phyloP scores from a whole-genome alignment of 2,113 vertebrate species.

The Malurus melanocephalus region DNA sequence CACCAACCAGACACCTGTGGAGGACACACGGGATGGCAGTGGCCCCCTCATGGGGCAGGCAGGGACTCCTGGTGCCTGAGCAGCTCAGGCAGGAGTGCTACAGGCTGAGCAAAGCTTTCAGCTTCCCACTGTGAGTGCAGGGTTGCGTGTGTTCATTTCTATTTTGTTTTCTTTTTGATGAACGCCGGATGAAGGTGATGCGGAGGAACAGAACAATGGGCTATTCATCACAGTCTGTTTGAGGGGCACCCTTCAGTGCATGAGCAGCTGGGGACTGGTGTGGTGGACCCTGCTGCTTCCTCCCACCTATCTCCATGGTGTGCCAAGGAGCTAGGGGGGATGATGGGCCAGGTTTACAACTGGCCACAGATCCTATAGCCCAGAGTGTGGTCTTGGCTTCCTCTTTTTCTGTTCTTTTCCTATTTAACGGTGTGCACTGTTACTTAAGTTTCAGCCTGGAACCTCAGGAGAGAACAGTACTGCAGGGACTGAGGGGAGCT shows the following conservation, averaged over 20 bases:
- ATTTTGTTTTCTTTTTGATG: conserved; percentile 58
- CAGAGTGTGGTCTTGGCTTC: not conserved
- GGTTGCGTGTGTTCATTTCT: conserved; percentile 51
- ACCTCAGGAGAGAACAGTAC: conserved; percentile 20
- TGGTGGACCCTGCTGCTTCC: not conserved
- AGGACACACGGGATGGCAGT: conserved; percentile 62
- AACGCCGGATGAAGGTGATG: conserved; percentile 37
- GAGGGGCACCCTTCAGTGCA: not conserved
- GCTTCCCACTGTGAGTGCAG: conserved; percentile 25
- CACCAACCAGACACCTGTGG: conserved; percentile 74
- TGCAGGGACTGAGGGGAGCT: conserved; percentile 36
- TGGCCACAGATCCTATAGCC: not conserved
- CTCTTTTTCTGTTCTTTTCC: conserved; percentile 12
- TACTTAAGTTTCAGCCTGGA: conserved; percentile 56
- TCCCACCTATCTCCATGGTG: conserved; percentile 3
- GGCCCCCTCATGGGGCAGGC: conserved; percentile 84
- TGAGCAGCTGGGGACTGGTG: not conserved
- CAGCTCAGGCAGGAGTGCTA: not conserved
- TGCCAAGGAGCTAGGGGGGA: conserved; percentile 24
- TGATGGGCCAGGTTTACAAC: not conserved
- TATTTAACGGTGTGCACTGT: conserved; percentile 28
- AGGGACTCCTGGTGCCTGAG: conserved; percentile 92
- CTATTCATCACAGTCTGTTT: not conserved
- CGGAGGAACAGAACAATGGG: not conserved
- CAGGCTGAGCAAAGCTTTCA: conserved; percentile 25